phyloP scores from a whole-genome alignment of 1,140 invertebrate genomes.

The Nixonia krombeini region DNA sequence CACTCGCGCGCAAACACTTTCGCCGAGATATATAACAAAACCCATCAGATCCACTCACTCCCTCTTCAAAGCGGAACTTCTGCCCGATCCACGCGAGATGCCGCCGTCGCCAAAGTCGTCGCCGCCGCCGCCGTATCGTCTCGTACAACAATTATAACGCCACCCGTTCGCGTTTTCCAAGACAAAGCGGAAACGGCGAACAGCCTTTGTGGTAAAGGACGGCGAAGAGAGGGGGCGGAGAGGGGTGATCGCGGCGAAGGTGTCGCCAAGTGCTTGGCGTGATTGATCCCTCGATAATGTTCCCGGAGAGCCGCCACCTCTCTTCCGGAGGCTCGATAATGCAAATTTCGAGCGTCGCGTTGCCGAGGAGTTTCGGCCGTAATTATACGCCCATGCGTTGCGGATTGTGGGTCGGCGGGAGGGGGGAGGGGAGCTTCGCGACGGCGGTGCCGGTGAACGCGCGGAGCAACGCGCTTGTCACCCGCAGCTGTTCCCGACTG shows the following conservation, averaged over 20 bases:
- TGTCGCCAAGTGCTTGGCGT: slow-evolving; percentile 9
- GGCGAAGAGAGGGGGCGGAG: background rate
- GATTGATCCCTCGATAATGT: slow-evolving; percentile 35
- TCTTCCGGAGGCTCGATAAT: slow-evolving; percentile 38
- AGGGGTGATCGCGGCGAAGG: no score
- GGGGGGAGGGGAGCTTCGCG: background rate
- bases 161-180: no score
- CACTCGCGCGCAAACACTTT: background rate
- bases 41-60: no score
- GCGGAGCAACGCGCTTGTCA: no score
- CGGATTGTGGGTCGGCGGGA: slow-evolving; percentile 17
- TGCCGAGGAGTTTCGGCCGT: slow-evolving; percentile 33
- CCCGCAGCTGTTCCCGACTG: slow-evolving; percentile 57
- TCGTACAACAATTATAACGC: no score
- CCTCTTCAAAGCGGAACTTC: no score
- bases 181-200: no score
- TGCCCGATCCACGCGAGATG: no score
- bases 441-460: background rate
- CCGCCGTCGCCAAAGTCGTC: no score
- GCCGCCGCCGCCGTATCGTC: no score
- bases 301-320: background rate
- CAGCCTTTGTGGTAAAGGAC: no score
- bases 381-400: slow-evolving; percentile 50
- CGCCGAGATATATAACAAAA: background rate
- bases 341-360: slow-evolving; percentile 46